A percentile compares a stretch with the other conserved stretches of the same genome.
Conservation (phyloP, 2,113 vertebrate genomes). For the Bos indicus region DNA sequence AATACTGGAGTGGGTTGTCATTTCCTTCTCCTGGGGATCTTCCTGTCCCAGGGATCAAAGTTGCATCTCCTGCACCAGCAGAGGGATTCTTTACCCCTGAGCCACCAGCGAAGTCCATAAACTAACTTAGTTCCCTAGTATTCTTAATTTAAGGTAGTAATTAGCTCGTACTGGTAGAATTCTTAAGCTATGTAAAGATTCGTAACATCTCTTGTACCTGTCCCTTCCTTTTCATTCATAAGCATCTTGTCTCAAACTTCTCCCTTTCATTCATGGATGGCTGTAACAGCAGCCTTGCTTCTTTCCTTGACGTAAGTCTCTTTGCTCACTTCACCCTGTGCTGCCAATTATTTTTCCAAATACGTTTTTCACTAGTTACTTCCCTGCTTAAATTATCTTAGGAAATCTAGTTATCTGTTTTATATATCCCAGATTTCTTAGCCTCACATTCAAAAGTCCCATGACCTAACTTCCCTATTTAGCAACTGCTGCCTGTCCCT, state of each 20-base stretch:
- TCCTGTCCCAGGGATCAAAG: neutral
- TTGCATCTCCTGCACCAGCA: neutral
- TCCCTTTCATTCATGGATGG: neutral
- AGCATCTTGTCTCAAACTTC: neutral
- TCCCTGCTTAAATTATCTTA: neutral
- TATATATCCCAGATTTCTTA: neutral
- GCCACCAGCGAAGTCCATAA: neutral
- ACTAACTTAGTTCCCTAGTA: neutral
- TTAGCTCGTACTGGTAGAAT: neutral
- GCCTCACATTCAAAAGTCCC: neutral
- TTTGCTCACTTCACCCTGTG: neutral
- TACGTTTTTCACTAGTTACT: neutral
- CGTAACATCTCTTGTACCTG: neutral
- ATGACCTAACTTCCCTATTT: neutral
- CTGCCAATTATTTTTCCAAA: neutral
- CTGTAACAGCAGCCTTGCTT: neutral
- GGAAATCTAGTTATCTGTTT: neutral
- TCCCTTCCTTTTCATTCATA: neutral
- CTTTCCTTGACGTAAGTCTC: neutral
- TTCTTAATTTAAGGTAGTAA: neutral
- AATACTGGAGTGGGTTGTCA: neutral
- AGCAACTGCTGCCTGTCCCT: neutral
- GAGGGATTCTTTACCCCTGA: neutral
- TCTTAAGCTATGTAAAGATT: neutral
- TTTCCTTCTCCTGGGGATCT: neutral